Conservation (phyloP, 2,888 invertebrate genomes). For the Poecilobothrus nobilitatus region DNA sequence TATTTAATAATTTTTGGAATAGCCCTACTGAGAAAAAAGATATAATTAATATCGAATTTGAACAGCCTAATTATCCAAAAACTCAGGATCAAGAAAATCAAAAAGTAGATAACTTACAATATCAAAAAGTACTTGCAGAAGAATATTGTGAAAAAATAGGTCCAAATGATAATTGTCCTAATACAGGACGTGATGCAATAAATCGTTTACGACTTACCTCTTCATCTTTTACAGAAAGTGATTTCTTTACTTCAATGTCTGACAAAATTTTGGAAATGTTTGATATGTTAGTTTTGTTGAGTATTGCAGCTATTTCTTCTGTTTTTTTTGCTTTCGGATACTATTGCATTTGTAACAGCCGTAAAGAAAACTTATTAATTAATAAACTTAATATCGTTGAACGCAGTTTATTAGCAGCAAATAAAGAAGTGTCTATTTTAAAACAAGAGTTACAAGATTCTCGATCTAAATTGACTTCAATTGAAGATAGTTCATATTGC, state of each 20-base stretch:
- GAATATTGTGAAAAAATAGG: constrained; percentile 31
- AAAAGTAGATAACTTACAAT: background rate
- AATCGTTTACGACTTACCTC: background rate
- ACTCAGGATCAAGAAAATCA: too few relatives aligned
- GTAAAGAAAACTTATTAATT: constrained; percentile 61
- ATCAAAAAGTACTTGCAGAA: constrained; percentile 12
- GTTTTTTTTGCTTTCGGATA: constrained; percentile 66
- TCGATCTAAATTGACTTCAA: constrained; percentile 52
- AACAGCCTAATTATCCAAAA: background rate
- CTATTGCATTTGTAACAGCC: constrained; percentile 67
- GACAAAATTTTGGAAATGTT: constrained; percentile 38
- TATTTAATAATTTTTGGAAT: background rate
- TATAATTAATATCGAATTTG: background rate
- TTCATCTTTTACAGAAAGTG: constrained; percentile 25
- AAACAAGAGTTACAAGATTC: constrained; percentile 55
- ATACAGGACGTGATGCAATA: background rate
- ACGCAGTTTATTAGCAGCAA: constrained; percentile 51
- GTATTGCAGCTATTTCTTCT: constrained; percentile 62
- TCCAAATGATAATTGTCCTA: constrained; percentile 20
- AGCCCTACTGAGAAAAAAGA: background rate
- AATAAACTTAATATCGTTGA: constrained; percentile 58
- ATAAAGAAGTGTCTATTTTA: constrained; percentile 58
- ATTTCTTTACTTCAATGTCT: constrained; percentile 30
- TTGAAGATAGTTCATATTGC: constrained; percentile 62
- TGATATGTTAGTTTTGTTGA: constrained; percentile 51